Conservation (phyloP, 1,140 invertebrate species). For the Diabrotica undecimpunctata region DNA sequence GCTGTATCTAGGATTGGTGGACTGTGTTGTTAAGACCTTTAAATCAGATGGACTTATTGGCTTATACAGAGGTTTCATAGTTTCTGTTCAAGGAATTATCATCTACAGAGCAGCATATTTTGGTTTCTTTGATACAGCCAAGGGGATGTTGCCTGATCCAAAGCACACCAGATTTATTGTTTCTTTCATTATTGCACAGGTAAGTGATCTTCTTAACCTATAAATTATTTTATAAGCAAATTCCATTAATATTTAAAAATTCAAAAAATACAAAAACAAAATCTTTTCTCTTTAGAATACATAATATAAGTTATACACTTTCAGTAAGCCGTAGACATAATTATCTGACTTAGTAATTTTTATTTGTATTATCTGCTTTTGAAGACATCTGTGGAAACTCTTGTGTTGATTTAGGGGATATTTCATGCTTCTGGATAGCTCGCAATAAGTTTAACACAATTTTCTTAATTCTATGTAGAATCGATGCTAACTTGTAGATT, state of each 20-base stretch:
- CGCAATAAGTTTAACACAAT: no score
- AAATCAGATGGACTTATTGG: constrained; percentile 78
- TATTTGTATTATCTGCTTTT: no score
- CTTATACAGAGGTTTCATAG: constrained; percentile 85
- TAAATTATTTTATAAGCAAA: no score
- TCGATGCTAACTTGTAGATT: no score
- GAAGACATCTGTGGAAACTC: no score
- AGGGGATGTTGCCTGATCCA: constrained; percentile 79
- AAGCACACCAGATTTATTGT: constrained; percentile 74
- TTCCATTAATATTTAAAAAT: no score
- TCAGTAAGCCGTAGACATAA: no score
- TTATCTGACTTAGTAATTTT: no score
- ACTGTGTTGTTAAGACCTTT: constrained; percentile 80
- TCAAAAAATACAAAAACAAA: neutral
- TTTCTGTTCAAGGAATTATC: constrained; percentile 85
- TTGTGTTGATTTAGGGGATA: no score
- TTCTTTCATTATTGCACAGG: constrained; percentile 80
- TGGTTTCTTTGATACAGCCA: constrained; percentile 88
- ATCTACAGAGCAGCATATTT: constrained; percentile 89
- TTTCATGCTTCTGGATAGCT: no score
- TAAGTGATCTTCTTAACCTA: constrained; percentile 38
- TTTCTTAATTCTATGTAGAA: no score
- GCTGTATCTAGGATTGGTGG: constrained; percentile 77
- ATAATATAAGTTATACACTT: no score
- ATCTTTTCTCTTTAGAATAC: neutral